phyloP scores from a whole-genome alignment of 2,113 vertebrate species.

The Indicator indicator region DNA sequence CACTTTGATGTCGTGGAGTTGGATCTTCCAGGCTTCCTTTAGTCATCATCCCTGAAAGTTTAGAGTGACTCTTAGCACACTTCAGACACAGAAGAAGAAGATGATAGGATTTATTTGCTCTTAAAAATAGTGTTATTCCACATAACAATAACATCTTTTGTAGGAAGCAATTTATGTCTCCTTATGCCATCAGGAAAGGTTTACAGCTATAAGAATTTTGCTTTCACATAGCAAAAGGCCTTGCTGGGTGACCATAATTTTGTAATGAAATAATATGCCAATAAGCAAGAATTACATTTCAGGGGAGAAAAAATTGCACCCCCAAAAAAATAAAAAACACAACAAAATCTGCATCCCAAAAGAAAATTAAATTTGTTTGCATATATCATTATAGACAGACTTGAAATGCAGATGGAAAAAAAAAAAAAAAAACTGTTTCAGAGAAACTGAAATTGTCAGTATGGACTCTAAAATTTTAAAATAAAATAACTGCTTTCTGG shows the following conservation, averaged over 20 bases:
- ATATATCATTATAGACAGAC: not conserved
- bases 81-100: not conserved
- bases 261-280: too few species aligned
- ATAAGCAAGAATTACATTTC: too few species aligned
- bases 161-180: not conserved
- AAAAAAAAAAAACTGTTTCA: not conserved
- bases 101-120: not conserved
- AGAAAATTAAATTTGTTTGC: not conserved
- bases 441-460: not conserved
- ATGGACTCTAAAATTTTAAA: not conserved
- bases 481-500: not conserved
- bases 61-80: not conserved
- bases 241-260: not conserved
- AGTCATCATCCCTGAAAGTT: not conserved
- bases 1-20: not conserved
- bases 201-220: slow-evolving; percentile 20
- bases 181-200: not conserved
- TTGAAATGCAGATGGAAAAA: not conserved
- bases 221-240: not conserved
- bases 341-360: not conserved
- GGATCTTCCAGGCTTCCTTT: not conserved
- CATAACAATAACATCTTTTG: slow-evolving; percentile 13
- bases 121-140: slow-evolving; percentile 7
- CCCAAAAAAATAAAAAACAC: too few species aligned
- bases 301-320: too few species aligned